These are phyloP conservation scores for Porphyrio hochstetteri DNA, from an alignment of 2,113 vertebrate species.

Conservation along the genomic window DNA sequence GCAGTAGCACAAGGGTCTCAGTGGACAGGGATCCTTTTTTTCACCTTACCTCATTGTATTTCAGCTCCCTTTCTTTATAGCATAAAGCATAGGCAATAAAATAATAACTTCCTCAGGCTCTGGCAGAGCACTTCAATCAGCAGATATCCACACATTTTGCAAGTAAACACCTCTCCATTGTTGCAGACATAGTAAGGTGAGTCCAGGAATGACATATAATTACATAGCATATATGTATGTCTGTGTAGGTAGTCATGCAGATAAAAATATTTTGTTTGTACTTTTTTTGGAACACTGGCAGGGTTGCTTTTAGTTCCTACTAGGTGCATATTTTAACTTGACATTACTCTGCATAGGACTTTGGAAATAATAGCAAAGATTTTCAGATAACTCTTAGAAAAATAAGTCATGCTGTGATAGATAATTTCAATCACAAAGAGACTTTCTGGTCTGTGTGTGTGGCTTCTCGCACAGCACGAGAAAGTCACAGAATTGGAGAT, in stretches of 20 bases:
- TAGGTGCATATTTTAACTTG: not conserved
- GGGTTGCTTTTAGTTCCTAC: not conserved
- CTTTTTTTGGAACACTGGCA: not conserved
- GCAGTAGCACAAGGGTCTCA: not conserved
- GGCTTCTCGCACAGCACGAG: not conserved
- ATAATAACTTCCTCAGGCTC: not conserved
- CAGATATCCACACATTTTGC: not conserved
- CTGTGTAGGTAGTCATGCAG: not conserved
- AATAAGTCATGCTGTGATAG: not conserved
- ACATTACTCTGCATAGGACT: not conserved
- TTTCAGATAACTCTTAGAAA: not conserved
- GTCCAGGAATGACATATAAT: not conserved
- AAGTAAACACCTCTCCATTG: not conserved
- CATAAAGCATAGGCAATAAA: not conserved
- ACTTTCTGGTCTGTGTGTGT: not conserved
- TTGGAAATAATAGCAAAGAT: not conserved
- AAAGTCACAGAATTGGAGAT: not conserved
- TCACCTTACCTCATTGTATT: not conserved
- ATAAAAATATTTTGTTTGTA: not conserved
- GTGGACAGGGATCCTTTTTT: not conserved
- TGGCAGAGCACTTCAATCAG: not conserved
- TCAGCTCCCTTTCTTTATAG: not conserved
- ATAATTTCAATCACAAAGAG: not conserved
- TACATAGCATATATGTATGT: not conserved
- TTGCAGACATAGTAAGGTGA: not conserved